phyloP scores from a whole-genome alignment of 2,113 vertebrate species.

The Cynopterus brachyotis region DNA sequence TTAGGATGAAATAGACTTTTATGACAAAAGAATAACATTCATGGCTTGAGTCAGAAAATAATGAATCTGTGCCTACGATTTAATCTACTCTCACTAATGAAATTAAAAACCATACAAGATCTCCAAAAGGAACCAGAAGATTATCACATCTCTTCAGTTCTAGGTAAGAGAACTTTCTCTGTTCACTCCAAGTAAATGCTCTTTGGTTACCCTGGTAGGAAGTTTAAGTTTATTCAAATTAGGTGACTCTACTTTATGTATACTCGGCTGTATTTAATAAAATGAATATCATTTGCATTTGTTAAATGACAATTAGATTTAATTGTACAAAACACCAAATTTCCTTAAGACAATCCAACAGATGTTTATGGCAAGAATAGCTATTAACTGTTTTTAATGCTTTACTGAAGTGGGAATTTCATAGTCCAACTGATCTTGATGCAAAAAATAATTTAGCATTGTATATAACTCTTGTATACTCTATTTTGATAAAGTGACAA shows the following conservation, averaged over 20 bases:
- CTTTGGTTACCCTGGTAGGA: neutral
- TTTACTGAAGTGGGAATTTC: conserved; percentile 29
- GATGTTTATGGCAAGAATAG: conserved; percentile 26
- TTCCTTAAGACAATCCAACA: conserved; percentile 6
- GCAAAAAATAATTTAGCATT: neutral
- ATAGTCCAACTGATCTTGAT: neutral
- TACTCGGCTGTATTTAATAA: neutral
- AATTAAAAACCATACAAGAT: conserved; percentile 1
- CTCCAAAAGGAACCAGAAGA: neutral
- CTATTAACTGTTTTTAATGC: neutral
- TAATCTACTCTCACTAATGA: neutral
- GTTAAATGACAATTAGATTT: conserved; percentile 41
- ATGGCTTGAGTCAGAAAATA: conserved; percentile 29
- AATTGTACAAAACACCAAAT: neutral
- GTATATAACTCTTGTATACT: neutral
- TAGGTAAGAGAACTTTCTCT: conserved; percentile 8
- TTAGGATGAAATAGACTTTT: conserved; percentile 33
- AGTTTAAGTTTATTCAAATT: conserved; percentile 26
- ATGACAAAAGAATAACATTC: neutral
- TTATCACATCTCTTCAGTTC: neutral
- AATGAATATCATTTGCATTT: conserved; percentile 23
- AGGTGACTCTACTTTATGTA: neutral
- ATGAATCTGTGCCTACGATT: neutral
- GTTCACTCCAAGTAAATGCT: conserved; percentile 21
- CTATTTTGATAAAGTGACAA: conserved; percentile 34